These are phyloP conservation scores for Spodoptera exigua DNA, from an alignment of 2,888 invertebrate species.

Conservation along the genomic window DNA sequence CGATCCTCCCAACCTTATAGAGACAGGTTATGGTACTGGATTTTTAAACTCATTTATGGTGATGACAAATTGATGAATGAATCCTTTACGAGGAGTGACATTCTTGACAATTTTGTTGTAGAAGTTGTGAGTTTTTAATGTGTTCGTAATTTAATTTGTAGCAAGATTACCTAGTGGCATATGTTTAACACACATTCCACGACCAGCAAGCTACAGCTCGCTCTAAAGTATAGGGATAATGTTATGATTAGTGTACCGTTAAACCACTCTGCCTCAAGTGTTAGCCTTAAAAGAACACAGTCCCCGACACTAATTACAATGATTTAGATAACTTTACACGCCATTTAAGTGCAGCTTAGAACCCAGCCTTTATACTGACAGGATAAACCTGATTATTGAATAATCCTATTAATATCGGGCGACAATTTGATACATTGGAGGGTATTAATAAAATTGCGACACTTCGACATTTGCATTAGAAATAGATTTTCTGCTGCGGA, in stretches of 20 bases:
- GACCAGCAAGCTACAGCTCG: constrained; percentile 40
- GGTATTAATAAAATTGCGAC: constrained; percentile 43
- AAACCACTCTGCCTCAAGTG: constrained; percentile 56
- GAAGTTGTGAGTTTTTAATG: neutral
- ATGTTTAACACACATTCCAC: constrained; percentile 51
- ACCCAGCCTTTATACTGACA: constrained; percentile 48
- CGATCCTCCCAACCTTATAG: constrained; percentile 7
- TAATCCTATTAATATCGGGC: constrained; percentile 60
- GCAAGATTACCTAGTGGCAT: constrained; percentile 24
- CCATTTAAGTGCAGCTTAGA: constrained; percentile 62
- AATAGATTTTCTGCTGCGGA: constrained; percentile 51
- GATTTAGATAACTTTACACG: constrained; percentile 66
- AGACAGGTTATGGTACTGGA: constrained; percentile 27
- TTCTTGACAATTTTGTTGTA: constrained; percentile 9
- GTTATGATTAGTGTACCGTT: constrained; percentile 76
- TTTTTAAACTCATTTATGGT: constrained; percentile 24
- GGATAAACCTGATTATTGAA: constrained; percentile 63
- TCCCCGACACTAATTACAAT: constrained; percentile 63
- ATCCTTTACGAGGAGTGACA: constrained; percentile 14
- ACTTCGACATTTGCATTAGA: constrained; percentile 34
- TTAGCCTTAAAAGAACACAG: constrained; percentile 55
- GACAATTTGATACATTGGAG: constrained; percentile 50
- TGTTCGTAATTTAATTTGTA: constrained; percentile 14
- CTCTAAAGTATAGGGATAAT: constrained; percentile 68
- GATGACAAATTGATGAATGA: constrained; percentile 50